Conservation (phyloP, 2,797 vertebrate genomes). For the Peromyscus melanophrys region DNA sequence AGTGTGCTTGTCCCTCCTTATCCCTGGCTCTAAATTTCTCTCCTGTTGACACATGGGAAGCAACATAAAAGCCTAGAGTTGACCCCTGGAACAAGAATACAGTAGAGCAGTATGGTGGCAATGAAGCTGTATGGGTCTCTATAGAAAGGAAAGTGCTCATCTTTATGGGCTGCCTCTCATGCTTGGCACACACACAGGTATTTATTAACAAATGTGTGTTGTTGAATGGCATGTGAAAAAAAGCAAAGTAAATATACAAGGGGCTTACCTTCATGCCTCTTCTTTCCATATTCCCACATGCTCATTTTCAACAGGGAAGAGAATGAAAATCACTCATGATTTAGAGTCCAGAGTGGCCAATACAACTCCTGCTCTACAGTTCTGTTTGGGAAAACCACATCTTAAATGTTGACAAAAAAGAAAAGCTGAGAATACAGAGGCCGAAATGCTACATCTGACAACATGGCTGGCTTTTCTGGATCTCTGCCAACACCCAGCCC, state of each 20-base stretch:
- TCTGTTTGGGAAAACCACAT: not conserved
- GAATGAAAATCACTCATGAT: not conserved
- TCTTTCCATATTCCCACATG: not conserved
- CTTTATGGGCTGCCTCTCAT: not conserved
- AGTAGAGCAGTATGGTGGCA: not conserved
- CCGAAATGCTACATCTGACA: constrained; percentile 47
- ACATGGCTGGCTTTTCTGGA: constrained; percentile 60
- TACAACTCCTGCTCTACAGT: not conserved
- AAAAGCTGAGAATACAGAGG: not conserved
- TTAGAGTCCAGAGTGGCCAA: not conserved
- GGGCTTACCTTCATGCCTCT: not conserved
- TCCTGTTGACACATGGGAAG: not conserved
- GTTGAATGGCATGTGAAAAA: not conserved
- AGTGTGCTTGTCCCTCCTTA: not conserved
- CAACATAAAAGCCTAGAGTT: not conserved
- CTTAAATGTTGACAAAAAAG: constrained; percentile 28
- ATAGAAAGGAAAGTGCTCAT: not conserved
- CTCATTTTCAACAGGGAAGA: constrained; percentile 5
- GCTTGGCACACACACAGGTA: not conserved
- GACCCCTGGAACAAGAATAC: not conserved
- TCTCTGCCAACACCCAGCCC: constrained; percentile 36
- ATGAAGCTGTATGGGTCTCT: not conserved
- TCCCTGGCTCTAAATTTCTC: not conserved
- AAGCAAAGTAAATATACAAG: not conserved
- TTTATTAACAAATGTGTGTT: not conserved